Conservation (phyloP, 2,888 invertebrate species). For the Sialis lutaria region DNA sequence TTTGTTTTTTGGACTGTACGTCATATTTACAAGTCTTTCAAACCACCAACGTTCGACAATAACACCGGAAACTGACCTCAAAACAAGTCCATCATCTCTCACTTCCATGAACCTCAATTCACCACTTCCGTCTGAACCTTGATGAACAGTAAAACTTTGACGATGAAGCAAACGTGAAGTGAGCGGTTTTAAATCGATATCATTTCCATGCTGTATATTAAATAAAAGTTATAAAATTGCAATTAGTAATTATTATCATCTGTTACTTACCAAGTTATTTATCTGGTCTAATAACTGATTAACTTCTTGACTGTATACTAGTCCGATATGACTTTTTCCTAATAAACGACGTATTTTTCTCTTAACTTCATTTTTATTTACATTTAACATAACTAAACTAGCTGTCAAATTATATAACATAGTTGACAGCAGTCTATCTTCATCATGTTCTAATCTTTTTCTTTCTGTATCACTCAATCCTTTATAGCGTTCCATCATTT, state of each 20-base stretch:
- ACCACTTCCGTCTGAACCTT: slow-evolving; percentile 83
- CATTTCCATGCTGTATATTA: slow-evolving; percentile 75
- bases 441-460: slow-evolving; percentile 93
- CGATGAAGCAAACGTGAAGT: slow-evolving; percentile 90
- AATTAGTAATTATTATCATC: background rate
- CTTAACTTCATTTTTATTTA: slow-evolving; percentile 66
- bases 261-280: slow-evolving; percentile 63
- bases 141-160: slow-evolving; percentile 96
- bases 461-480: slow-evolving; percentile 80
- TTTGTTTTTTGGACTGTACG: slow-evolving; percentile 96
- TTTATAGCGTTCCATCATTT: slow-evolving; percentile 98
- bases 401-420: slow-evolving; percentile 93
- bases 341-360: slow-evolving; percentile 78
- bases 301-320: slow-evolving; percentile 94
- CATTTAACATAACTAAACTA: slow-evolving; percentile 84
- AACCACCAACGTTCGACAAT: slow-evolving; percentile 98
- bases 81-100: slow-evolving; percentile 84
- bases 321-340: slow-evolving; percentile 96
- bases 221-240: background rate
- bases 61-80: slow-evolving; percentile 67
- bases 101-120: slow-evolving; percentile 83
- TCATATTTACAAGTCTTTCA: slow-evolving; percentile 97
- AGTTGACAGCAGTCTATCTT: slow-evolving; percentile 86
- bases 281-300: slow-evolving; percentile 92
- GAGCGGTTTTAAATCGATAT: slow-evolving; percentile 90